Base-by-base conservation (phyloP, 2,113 vertebrate species). In the Mohoua ochrocephala region DNA sequence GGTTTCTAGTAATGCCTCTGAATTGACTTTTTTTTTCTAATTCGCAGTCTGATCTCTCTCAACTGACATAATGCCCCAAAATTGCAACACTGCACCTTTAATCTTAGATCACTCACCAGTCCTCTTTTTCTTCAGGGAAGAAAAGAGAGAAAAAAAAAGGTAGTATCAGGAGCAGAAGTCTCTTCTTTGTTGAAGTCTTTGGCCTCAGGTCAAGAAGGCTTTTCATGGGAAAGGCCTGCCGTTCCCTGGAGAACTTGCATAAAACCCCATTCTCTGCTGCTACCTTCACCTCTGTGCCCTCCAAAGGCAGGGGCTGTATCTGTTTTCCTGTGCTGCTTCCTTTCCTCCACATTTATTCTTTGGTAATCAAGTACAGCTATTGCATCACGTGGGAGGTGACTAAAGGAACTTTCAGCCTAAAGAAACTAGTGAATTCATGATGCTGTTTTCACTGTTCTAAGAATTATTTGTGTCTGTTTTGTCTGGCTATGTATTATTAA, bases 131-230 rank as follows among this genome's bases (percentile, higher is more conserved):
- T 93, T 94, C 75, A 76, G 59, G 73, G 50, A 83, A 88, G 78
- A 87, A 91, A 54, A 56, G 12, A 21, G 14, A 14, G 4, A 0
- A 2, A 45, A 60, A 60, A 70, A 74, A 45, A 54, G 3, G 42
- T n/a, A 91, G 31, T 44, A 91, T 80, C 57, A 57, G 84, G 81
- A 93, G 57, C 61, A 94, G 94, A 88, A 91, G 75, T 85, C 49
- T 91, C 52, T 26, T 73, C 91, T 95, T 95, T 96, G 75, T 85
- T 80, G 70, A 94, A 94, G 92, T 53, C 44, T 90, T 91, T 93
- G 78, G 95, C 95, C 95, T 83, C 33, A 3, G 88, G 91, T 94
- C 95, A 97, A 84, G 92, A 24, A 44, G 41, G 75, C 53, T 91
- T 93, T 96, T 90, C 85, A 93, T 26, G 41, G 85, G 88, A 93